Evolutionary conservation across 1,140 invertebrate genomes (phyloP).

Genomic region (Orchesella cincta): DNA sequence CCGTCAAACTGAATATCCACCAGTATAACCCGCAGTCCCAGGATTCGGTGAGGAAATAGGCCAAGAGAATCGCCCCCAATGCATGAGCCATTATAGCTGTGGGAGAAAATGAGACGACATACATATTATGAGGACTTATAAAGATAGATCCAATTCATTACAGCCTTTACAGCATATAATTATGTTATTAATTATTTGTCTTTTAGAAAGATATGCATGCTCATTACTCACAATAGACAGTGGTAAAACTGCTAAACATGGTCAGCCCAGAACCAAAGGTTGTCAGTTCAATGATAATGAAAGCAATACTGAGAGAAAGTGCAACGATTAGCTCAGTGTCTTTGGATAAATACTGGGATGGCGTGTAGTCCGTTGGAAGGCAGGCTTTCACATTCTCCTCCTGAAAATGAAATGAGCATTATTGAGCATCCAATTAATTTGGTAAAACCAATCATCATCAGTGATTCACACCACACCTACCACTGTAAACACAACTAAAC

Average conservation of each 20-base stretch:
- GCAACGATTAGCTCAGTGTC: conserved; percentile 43
- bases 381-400: conserved; percentile 44
- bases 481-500: too few species aligned
- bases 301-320: conserved; percentile 41
- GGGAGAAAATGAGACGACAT: neutral
- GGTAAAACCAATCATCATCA: too few species aligned
- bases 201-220: too few species aligned
- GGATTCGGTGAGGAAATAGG: conserved; percentile 40
- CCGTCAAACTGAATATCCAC: conserved; percentile 42
- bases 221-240: conserved; percentile 37
- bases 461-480: too few species aligned
- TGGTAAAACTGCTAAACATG: conserved; percentile 42
- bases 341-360: conserved; percentile 32
- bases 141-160: too few species aligned
- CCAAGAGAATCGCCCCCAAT: conserved; percentile 36
- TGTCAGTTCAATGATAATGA: conserved; percentile 37
- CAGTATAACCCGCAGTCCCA: conserved; percentile 47
- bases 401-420: conserved; percentile 27
- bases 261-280: conserved; percentile 45
- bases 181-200: neutral
- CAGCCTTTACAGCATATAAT: neutral
- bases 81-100: conserved; percentile 45
- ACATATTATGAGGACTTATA: neutral
- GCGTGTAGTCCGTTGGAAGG: conserved; percentile 36
- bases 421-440: too few species aligned